phyloP scores from a whole-genome alignment of 2,888 invertebrate genomes.

The Zelleria hepariella region DNA sequence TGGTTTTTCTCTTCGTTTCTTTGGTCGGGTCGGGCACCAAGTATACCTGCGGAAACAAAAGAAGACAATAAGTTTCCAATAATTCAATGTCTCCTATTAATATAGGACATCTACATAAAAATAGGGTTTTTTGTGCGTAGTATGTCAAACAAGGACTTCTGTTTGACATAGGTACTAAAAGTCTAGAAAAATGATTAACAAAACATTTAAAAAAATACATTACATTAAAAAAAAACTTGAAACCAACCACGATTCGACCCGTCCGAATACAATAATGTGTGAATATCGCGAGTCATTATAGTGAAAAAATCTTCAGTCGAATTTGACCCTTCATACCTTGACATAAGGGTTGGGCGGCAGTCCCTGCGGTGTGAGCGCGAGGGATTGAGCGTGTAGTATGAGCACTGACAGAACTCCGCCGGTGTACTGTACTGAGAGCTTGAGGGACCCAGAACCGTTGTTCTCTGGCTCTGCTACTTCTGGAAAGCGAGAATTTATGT shows the following conservation, averaged over 20 bases:
- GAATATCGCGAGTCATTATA: not conserved
- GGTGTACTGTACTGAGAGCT: slow-evolving; percentile 62
- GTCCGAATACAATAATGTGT: too few species aligned
- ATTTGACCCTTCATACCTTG: slow-evolving; percentile 68
- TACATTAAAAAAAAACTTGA: too few species aligned
- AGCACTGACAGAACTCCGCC: slow-evolving; percentile 60
- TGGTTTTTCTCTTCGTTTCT: slow-evolving; percentile 95
- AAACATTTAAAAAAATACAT: too few species aligned
- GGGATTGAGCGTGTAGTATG: slow-evolving; percentile 89
- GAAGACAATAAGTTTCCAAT: not conserved
- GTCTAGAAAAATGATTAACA: too few species aligned
- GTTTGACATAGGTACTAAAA: too few species aligned
- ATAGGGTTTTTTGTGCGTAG: too few species aligned
- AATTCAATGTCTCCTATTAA: not conserved
- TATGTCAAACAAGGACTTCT: too few species aligned
- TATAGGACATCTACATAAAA: not conserved
- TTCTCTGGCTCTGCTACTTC: slow-evolving; percentile 41
- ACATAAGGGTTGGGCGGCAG: slow-evolving; percentile 92
- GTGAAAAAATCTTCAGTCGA: too few species aligned
- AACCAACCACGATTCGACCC: too few species aligned
- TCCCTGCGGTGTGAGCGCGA: slow-evolving; percentile 83
- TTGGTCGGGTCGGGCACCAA: slow-evolving; percentile 93
- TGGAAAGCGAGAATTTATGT: slow-evolving; percentile 18
- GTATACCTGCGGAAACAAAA: slow-evolving; percentile 70
- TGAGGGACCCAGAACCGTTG: slow-evolving; percentile 56